These are phyloP conservation scores for Dipodomys stephensi DNA, from an alignment of 2,113 vertebrate species.

Conservation along the genomic window DNA sequence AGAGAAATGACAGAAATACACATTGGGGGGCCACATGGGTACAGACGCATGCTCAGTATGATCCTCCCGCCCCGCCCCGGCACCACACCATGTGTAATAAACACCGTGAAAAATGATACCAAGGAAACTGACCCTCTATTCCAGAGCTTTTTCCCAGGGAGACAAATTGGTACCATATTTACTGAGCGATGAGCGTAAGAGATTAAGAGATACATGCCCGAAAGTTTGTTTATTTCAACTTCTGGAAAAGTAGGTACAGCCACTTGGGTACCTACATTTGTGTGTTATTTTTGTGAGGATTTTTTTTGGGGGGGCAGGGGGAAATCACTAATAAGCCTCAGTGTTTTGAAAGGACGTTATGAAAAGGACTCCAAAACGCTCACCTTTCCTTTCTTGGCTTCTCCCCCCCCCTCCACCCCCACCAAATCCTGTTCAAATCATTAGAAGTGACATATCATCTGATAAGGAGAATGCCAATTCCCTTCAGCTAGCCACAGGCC, in stretches of 20 bases:
- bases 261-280: conserved; percentile 30
- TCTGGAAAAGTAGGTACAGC: conserved; percentile 50
- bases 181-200: conserved; percentile 43
- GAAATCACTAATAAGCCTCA: neutral
- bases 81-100: neutral
- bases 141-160: conserved; percentile 8
- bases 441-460: conserved; percentile 42
- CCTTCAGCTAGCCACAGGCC: neutral
- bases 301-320: neutral
- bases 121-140: neutral
- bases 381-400: neutral
- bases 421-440: conserved; percentile 23
- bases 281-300: conserved; percentile 36
- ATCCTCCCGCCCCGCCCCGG: too few species aligned
- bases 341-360: neutral
- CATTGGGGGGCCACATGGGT: fast-evolving
- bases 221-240: conserved; percentile 45
- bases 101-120: neutral
- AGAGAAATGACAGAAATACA: neutral
- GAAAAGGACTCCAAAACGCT: neutral
- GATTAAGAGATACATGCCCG: neutral
- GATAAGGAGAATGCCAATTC: neutral
- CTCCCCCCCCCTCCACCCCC: too few species aligned
- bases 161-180: conserved; percentile 4
- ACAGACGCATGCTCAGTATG: fast-evolving